Conservation (phyloP, 53 echinoderm and acorn worm species). For the Hippasteria phrygiana region DNA sequence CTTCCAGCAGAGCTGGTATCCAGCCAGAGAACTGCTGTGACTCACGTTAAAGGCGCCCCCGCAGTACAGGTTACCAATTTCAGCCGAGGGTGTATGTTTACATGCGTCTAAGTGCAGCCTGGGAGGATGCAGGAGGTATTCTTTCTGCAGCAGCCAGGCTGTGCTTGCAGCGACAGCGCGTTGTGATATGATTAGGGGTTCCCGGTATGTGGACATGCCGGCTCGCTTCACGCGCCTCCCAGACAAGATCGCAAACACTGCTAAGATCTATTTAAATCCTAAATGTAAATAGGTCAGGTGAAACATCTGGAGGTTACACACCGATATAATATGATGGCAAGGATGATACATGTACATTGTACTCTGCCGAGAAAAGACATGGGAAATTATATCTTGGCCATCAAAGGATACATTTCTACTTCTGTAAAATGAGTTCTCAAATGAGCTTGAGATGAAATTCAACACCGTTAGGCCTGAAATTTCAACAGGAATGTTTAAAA, state of each 20-base stretch:
- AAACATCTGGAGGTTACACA: background rate
- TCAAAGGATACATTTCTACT: no score
- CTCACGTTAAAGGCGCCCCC: background rate
- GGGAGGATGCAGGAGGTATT: background rate
- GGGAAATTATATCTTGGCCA: no score
- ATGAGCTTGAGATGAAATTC: no score
- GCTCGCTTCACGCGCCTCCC: background rate
- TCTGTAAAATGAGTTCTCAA: no score
- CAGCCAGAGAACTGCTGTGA: background rate
- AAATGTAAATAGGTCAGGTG: background rate
- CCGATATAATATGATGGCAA: background rate
- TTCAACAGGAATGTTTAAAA: no score
- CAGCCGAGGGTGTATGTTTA: background rate
- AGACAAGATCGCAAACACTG: background rate
- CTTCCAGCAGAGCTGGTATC: background rate
- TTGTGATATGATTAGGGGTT: constrained; percentile 14
- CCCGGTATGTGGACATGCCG: background rate
- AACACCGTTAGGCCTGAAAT: no score
- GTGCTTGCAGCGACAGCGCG: background rate
- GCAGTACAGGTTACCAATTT: background rate
- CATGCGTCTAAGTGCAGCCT: background rate
- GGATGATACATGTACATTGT: background rate
- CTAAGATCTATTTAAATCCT: background rate
- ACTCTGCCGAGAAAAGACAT: no score
- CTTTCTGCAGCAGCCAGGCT: background rate